phyloP scores from a whole-genome alignment of 2,888 invertebrate species.

The Ypsolopha scabrella region DNA sequence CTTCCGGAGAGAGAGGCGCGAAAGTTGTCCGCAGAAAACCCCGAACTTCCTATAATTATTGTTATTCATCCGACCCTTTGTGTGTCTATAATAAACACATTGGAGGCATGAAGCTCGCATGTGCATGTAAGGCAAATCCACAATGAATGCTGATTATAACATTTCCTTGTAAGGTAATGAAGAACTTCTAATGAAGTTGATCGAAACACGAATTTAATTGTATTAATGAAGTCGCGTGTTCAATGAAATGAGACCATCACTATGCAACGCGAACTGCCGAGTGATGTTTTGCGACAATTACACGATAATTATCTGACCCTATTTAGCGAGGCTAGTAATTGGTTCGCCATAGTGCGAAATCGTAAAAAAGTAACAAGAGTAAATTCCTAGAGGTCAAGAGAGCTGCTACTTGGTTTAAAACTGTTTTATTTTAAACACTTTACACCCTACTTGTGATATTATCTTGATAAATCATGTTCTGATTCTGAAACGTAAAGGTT shows the following conservation, averaged over 20 bases:
- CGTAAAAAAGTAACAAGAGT: constrained; percentile 14
- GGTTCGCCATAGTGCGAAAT: constrained; percentile 12
- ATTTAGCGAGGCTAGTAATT: constrained; percentile 15
- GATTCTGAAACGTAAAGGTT: too few species aligned
- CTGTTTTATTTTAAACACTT: too few species aligned
- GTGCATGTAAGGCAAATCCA: background rate
- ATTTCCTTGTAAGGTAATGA: background rate
- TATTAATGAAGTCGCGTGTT: background rate
- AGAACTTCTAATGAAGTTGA: background rate
- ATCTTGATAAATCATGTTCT: too few species aligned
- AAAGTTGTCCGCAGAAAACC: constrained; percentile 25
- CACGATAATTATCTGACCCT: constrained; percentile 10
- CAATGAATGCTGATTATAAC: background rate
- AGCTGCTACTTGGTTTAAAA: background rate
- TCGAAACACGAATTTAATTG: background rate
- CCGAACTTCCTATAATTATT: constrained; percentile 11
- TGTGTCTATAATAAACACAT: background rate
- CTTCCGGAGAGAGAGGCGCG: constrained; percentile 53
- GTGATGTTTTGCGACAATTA: constrained; percentile 6
- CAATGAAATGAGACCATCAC: background rate
- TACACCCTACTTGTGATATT: too few species aligned
- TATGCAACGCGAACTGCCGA: constrained; percentile 4
- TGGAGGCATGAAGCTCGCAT: background rate
- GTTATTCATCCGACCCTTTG: constrained; percentile 2
- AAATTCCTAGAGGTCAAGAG: constrained; percentile 12